Base-by-base conservation (phyloP, 2,888 invertebrate genomes). In the Phyllotreta striolata region DNA sequence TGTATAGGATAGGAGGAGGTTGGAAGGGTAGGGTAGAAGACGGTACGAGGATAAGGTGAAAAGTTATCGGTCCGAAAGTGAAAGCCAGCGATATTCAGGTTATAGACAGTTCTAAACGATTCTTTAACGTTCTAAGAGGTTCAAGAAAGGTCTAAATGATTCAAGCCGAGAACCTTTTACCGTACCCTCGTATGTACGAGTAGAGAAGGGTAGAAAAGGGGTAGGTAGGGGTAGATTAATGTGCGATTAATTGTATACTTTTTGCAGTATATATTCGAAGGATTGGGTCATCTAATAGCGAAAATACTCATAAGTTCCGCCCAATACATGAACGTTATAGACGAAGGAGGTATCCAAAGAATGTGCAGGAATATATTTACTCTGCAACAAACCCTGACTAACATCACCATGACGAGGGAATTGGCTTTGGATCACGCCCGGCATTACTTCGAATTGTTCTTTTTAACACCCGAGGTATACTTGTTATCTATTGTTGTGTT, bases 361-460 rank as follows among this genome's bases (percentile, higher is more conserved):
- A 92, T 92, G 90, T 93, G 92, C 74, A 85, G 94, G 8, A 93
- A 95, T 80, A 90, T 95, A 13, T 89, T 92, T 80, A 89, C 92
- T 0, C 83, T 95, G 34, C 94, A 95, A 77, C 93, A 94, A 79
- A 91, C 91, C 4, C 80, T 95, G n/a, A 89, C 92, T 43, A 91
- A 91, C 76, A 92, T 95, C 62, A 93, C 93, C 1, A 88, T 91
- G 83, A 88, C 90, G 0, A 84, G 92, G 63, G 93, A 93, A 82
- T 85, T 92, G 9, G 92, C 93, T 12, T 84, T 98, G 73, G 96
- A 96, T 81, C 89, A 94, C 76, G 96, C 97, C 0, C 86, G 93
- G 74, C 89, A 90, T 71, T 97, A 95, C 83, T 93, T 93, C 77
- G 93, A 95, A 74, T 85, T 97, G 70, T 89, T 96, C 65, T 90